Conservation (phyloP, 1,140 invertebrate genomes). For the Chionoecetes opilio region DNA sequence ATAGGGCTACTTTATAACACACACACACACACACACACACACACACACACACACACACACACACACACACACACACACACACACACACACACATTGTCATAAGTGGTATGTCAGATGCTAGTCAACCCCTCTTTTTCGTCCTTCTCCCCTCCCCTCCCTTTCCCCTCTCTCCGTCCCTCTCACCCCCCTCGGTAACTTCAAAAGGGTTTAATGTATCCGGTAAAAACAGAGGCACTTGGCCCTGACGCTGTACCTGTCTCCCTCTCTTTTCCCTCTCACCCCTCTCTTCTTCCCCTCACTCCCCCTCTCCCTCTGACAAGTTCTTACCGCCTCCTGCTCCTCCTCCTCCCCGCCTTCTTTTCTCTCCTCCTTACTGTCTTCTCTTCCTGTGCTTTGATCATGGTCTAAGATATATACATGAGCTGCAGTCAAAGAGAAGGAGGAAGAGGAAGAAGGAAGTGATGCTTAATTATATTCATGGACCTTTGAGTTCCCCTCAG, state of each 20-base stretch:
- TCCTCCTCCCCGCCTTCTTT: not conserved
- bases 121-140: not conserved
- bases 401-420: too few species aligned
- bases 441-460: not conserved
- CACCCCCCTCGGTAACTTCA: not conserved
- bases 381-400: slow-evolving; percentile 5
- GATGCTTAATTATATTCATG: too few species aligned
- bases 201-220: not conserved
- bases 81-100: too few species aligned
- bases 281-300: not conserved
- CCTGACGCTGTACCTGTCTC: not conserved
- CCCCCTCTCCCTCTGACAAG: not conserved
- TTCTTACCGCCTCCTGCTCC: not conserved
- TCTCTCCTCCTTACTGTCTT: slow-evolving; percentile 5
- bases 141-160: not conserved
- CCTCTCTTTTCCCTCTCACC: not conserved
- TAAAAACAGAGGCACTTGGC: not conserved
- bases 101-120: too few species aligned
- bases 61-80: too few species aligned
- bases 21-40: too few species aligned
- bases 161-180: not conserved
- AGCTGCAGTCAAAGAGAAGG: too few species aligned
- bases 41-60: too few species aligned
- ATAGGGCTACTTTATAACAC: too few species aligned
- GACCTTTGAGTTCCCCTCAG: too few species aligned